Conservation (phyloP, 1,140 invertebrate genomes). For the Tetranychus urticae region DNA sequence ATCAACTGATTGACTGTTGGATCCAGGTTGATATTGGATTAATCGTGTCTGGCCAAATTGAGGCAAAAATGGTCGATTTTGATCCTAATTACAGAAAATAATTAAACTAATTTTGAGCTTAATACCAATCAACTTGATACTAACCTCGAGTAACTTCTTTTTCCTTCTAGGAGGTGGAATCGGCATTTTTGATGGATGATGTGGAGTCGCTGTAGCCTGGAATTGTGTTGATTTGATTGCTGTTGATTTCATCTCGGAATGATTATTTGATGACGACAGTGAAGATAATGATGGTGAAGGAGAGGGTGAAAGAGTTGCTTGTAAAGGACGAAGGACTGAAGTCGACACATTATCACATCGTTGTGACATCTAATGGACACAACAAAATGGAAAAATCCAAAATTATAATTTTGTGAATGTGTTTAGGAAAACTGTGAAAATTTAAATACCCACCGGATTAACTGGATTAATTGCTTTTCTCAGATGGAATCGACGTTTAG, state of each 20-base stretch:
- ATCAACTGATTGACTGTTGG: no score
- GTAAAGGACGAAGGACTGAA: constrained; percentile 42
- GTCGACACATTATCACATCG: constrained; percentile 17
- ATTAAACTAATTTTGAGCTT: no score
- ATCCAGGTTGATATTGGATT: neutral
- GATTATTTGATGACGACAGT: constrained; percentile 30
- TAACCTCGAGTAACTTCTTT: constrained; percentile 20
- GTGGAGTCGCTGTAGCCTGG: neutral
- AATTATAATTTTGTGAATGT: no score
- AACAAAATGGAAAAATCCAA: no score
- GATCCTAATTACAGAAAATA: neutral
- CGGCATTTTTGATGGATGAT: constrained; percentile 31
- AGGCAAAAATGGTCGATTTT: neutral
- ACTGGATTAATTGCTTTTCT: constrained; percentile 29
- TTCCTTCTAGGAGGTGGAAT: constrained; percentile 51
- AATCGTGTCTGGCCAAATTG: neutral
- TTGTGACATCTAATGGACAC: constrained; percentile 4
- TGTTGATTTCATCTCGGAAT: neutral
- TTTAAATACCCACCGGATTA: neutral
- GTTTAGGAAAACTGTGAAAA: no score
- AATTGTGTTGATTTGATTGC: neutral
- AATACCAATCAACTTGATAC: neutral
- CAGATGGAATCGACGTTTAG: constrained; percentile 50
- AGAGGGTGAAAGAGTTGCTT: neutral
- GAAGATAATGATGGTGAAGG: no score